Percentiles rank a stretch among this genome's conserved stretches.
Evolutionary conservation across 2,797 vertebrate species (phyloP).

Genomic region (Acrocephalus scirpaceus): DNA sequence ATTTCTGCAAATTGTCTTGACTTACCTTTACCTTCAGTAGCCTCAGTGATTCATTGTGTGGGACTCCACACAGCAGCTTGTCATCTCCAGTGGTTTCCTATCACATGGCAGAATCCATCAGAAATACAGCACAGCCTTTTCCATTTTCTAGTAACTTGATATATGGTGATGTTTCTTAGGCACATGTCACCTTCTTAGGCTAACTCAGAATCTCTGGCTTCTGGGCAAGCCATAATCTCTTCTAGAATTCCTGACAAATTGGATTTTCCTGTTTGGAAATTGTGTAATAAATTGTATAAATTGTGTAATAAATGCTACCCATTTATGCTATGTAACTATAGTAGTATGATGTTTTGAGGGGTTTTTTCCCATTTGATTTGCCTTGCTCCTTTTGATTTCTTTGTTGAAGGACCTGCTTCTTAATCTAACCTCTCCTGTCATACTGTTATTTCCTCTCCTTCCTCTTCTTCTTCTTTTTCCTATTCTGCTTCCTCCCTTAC

Average conservation of each 20-base stretch:
- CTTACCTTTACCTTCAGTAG: not conserved
- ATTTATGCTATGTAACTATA: rapidly evolving
- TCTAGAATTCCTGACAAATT: not conserved
- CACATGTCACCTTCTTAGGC: not conserved
- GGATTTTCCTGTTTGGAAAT: not conserved
- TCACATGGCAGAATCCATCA: not conserved
- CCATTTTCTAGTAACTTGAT: not conserved
- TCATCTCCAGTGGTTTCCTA: not conserved
- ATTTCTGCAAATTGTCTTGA: not conserved
- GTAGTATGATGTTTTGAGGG: not conserved
- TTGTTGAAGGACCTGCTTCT: not conserved
- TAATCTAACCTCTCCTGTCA: not conserved
- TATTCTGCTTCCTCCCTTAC: not conserved
- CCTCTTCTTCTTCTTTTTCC: not conserved
- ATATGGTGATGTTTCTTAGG: not conserved
- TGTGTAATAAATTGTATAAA: not conserved
- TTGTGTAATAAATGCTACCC: not conserved
- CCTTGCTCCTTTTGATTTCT: not conserved
- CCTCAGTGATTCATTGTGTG: not conserved
- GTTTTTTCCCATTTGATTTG: not conserved
- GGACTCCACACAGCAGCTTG: not conserved
- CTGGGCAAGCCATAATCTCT: not conserved
- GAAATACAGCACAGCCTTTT: not conserved
- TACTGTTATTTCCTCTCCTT: not conserved
- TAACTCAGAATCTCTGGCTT: not conserved